phyloP scores from a whole-genome alignment of 2,888 invertebrate species.

The Mesorhabditis sp. region DNA sequence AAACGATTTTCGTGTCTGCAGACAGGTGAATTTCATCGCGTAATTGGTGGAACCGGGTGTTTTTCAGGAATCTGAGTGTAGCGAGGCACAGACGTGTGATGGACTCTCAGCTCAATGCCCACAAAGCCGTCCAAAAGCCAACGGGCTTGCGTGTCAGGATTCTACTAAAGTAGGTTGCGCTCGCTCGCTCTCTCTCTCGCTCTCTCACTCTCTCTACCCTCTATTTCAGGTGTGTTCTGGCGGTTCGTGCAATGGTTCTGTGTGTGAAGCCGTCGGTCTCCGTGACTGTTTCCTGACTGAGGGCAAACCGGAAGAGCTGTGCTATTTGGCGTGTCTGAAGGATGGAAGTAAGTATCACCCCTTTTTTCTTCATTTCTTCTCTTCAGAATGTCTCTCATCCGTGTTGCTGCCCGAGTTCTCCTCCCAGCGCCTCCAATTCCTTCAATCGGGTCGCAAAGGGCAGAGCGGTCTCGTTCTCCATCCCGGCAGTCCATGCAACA shows the following conservation, averaged over 20 bases:
- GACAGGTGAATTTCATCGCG: slow-evolving; percentile 20
- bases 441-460: slow-evolving; percentile 43
- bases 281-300: slow-evolving; percentile 88
- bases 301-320: slow-evolving; percentile 69
- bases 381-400: slow-evolving; percentile 50
- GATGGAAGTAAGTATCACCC: slow-evolving; percentile 45
- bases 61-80: slow-evolving; percentile 53
- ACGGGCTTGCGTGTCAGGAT: slow-evolving; percentile 90
- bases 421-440: slow-evolving; percentile 35
- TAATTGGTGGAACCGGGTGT: background rate
- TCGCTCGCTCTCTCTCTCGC: background rate
- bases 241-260: slow-evolving; percentile 78
- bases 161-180: slow-evolving; percentile 81
- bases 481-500: slow-evolving; percentile 96
- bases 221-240: slow-evolving; percentile 23
- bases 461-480: slow-evolving; percentile 65
- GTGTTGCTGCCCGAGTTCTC: slow-evolving; percentile 52
- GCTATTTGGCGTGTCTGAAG: slow-evolving; percentile 83
- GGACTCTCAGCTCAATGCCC: slow-evolving; percentile 78
- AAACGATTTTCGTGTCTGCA: slow-evolving; percentile 62
- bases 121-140: slow-evolving; percentile 74
- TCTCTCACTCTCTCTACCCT: background rate
- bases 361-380: too few relatives aligned
- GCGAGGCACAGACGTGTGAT: slow-evolving; percentile 48
- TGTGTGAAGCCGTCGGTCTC: slow-evolving; percentile 89